Evolutionary conservation across 2,888 invertebrate species (phyloP), one percentile per base, ranked within the genome.

Genomic region (Nymphalis urticae): DNA sequence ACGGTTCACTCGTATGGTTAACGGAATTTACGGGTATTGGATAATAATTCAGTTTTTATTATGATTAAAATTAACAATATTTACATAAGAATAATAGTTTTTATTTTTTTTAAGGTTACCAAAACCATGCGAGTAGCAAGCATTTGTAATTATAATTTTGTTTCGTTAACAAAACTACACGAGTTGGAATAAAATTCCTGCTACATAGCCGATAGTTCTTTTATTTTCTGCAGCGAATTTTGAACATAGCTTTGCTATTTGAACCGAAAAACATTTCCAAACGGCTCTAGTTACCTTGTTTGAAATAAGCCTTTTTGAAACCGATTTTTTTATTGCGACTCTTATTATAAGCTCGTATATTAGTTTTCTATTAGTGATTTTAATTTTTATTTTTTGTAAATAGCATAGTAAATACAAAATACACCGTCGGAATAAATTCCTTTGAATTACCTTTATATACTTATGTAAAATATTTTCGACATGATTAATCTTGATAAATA

Each of bases 11-110:
- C 21, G 9, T 47, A 54, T 47, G 17, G 24, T 36, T 67, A 62
- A 67, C 50, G 50, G 21, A 42, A 62, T 67, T 62, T 62, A 67
- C 54, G 64, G 62, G 42, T 62, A 59, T 64, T 51, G 62, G 56
- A 64, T 64, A 58, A 50, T 61, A 50, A 50, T 56, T 58, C 42
- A 64, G 42, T 62, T 58, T 61, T 63, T 54, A 54, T 32, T 56
- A 36, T 58, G 48, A 42, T 64, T 58, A 8, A 54, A 54, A 48
- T 32, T 9, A 56, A 16, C 27, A 16, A 13, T 53, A 48, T 17
- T 48, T n/a, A 9, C 10, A 42, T 42, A 13, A 1, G 2, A 42
- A 8, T 42, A 10, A 2, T 10, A 13, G 13, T 42, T 42, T 42
- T 42, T 13, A 13, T 42, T 42, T 42, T 42, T 36, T 42, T 42